A percentile compares a stretch with the other conserved stretches of the same genome.
Evolutionary conservation across 2,797 vertebrate genomes (phyloP).

Genomic region (Coccyzus lansbergi): DNA sequence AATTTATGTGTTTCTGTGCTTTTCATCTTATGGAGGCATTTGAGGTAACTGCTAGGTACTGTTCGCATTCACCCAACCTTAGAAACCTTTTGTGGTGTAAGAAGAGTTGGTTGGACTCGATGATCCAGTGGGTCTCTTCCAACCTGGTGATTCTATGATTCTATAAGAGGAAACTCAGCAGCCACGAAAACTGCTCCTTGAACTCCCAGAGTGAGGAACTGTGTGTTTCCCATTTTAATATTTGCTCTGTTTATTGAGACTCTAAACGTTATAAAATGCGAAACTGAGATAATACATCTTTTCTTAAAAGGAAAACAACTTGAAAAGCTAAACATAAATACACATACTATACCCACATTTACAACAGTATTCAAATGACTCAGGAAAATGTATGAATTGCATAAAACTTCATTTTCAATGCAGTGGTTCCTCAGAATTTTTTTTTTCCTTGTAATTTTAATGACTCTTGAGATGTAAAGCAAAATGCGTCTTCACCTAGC

Average conservation of each 20-base stretch:
- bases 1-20: background rate
- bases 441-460: background rate
- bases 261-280: background rate
- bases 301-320: background rate
- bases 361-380: background rate
- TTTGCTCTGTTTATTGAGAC: background rate
- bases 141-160: too few relatives aligned
- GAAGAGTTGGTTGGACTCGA: too few relatives aligned
- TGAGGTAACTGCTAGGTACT: background rate
- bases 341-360: background rate
- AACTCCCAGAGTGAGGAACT: rapidly evolving
- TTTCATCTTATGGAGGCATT: rapidly evolving
- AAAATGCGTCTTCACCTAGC: background rate
- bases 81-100: rapidly evolving
- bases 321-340: background rate
- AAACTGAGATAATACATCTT: background rate
- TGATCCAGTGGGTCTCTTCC: too few relatives aligned
- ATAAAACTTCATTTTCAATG: background rate
- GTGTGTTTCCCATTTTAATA: background rate
- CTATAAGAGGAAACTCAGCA: background rate
- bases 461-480: background rate
- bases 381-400: rapidly evolving
- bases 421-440: background rate
- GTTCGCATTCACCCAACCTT: rapidly evolving
- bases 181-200: background rate